Conservation (phyloP, 1,140 invertebrate species). For the Panagrolaimus sp. region DNA sequence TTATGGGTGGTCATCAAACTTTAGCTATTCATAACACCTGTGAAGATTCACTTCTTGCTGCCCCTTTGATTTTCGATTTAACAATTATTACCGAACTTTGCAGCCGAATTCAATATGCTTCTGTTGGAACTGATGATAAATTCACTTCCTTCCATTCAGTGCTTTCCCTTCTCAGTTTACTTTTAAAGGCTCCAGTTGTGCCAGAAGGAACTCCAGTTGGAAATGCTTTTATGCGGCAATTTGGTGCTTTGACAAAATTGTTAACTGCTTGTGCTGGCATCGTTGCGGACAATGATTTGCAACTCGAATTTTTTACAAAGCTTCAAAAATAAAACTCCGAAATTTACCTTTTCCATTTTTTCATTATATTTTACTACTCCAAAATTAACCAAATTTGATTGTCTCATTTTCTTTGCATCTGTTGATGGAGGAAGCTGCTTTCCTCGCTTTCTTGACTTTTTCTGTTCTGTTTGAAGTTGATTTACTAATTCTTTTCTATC, state of each 20-base stretch:
- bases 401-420: background rate
- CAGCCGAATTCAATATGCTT: conserved; percentile 67
- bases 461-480: conserved; percentile 43
- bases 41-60: conserved; percentile 87
- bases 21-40: conserved; percentile 91
- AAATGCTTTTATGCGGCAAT: conserved; percentile 82
- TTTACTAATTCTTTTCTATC: conserved; percentile 37
- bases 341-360: conserved; percentile 4
- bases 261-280: conserved; percentile 77
- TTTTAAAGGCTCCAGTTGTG: conserved; percentile 74
- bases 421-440: conserved; percentile 38
- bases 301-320: conserved; percentile 64
- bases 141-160: conserved; percentile 72
- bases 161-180: conserved; percentile 77
- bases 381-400: conserved; percentile 41
- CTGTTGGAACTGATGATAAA: conserved; percentile 47
- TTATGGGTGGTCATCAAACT: conserved; percentile 86
- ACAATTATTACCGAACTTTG: conserved; percentile 81
- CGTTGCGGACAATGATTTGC: conserved; percentile 74
- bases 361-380: conserved; percentile 45
- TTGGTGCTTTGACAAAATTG: conserved; percentile 80
- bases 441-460: conserved; percentile 37
- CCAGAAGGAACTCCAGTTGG: conserved; percentile 72
- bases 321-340: conserved; percentile 8
- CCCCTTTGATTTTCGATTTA: conserved; percentile 85